Base-by-base conservation (phyloP, 2,113 vertebrate genomes). In the Eretmochelys imbricata region DNA sequence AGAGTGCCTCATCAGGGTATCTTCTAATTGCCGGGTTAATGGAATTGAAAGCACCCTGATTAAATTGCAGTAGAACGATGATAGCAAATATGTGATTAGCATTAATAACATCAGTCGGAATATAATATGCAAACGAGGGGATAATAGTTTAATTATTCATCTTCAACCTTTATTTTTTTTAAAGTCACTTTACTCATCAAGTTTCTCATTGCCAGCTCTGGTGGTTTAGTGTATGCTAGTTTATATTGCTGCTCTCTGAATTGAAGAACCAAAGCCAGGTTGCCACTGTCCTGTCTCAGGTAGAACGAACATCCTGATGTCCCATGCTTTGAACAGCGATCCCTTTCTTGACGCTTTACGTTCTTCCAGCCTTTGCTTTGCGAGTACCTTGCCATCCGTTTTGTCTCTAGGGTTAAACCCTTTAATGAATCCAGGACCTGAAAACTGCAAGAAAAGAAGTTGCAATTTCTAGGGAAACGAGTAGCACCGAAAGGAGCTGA, bases 91-190 rank as follows among this genome's bases (percentile, higher is more conserved):
- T 38, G 62, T 84, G 29, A 85, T 94, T 2, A 76, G 87, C 27
- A 88, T 87, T 92, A 76, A 50, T 24, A 20, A 27, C 2, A 1
- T 69, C 0, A 82, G 80, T 96, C 57, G 80, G 95, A 69, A 79
- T 82, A 4, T 46, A 7, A 89, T 59, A 75, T 95, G 93, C 72
- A 90, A 78, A 91, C 16, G 76, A 85, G 17, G 92, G 72, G n/a
- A 93, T 17, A 25, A 2, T 3, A 95, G 89, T 72, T 78, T 51
- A 31, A 62, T 94, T 96, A 93, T 96, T 96, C 88, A 89, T 96
- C 93, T 94, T 94, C 95, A 89, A 90, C 83, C 93, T 96, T 97
- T 96, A 4, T 2, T 93, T 13, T 89, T 69, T 89, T 92, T 42
- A 6, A 24, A 1, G 9, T 91, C 84, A 89, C 92, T 90, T 93